A percentile compares a stretch with the other conserved stretches of the same genome.
Conservation (phyloP, 2,888 invertebrate species). For the Pristionchus fissidentatus region DNA sequence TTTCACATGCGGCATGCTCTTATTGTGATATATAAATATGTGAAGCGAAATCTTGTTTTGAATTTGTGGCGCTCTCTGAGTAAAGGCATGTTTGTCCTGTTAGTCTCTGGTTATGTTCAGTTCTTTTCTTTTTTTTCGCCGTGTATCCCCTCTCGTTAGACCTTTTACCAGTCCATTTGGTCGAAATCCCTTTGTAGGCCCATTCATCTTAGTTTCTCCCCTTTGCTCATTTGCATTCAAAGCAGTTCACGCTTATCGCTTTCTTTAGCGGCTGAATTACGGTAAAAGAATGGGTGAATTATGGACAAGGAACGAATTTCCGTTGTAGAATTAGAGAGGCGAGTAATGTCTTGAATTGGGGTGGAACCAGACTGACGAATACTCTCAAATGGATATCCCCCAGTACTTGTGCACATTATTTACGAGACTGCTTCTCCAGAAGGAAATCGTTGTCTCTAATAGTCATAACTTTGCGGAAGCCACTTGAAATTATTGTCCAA, state of each 20-base stretch:
- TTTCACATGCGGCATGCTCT: background rate
- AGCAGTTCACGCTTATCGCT: constrained; percentile 25
- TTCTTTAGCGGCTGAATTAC: constrained; percentile 1
- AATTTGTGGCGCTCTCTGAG: background rate
- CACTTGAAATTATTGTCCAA: constrained; percentile 48
- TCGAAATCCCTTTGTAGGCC: background rate
- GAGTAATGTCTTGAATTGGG: background rate
- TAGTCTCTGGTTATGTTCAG: background rate
- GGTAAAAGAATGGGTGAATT: constrained; percentile 31
- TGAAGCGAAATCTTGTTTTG: background rate
- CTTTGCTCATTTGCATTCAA: constrained; percentile 35
- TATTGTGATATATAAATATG: background rate
- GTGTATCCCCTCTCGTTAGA: background rate
- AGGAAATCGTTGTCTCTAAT: constrained; percentile 48
- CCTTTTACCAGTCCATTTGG: background rate
- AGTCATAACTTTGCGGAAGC: constrained; percentile 48
- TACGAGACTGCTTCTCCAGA: constrained; percentile 37
- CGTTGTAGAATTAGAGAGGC: constrained; percentile 29
- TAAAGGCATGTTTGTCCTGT: background rate
- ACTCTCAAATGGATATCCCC: constrained; percentile 11
- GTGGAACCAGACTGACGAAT: background rate
- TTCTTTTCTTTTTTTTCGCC: background rate
- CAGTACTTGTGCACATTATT: constrained; percentile 48
- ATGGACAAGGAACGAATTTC: constrained; percentile 41
- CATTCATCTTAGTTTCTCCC: background rate